Percentiles rank a stretch among this genome's conserved stretches.
phyloP scores from a whole-genome alignment of 2,797 vertebrate genomes.

The Lepilemur ruficaudatus region DNA sequence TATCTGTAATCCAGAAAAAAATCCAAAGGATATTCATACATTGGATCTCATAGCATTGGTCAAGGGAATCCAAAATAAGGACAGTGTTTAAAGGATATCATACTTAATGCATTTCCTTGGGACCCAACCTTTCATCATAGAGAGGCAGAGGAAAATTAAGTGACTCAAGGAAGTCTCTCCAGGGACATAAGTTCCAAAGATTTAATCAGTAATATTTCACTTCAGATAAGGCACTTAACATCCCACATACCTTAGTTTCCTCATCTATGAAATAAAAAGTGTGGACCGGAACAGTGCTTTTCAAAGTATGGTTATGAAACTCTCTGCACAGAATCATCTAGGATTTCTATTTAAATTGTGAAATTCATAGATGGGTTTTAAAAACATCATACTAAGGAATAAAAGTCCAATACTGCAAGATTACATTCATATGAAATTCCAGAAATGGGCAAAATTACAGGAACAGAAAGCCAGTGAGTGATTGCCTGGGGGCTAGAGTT shows the following conservation, averaged over 20 bases:
- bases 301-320: neutral
- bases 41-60: neutral
- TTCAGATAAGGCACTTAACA: neutral
- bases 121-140: neutral
- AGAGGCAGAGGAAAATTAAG: neutral
- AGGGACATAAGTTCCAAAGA: neutral
- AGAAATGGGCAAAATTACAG: constrained; percentile 14
- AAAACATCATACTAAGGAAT: neutral
- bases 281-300: neutral
- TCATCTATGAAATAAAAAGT: neutral
- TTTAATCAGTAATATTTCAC: neutral
- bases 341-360: neutral
- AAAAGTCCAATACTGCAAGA: neutral
- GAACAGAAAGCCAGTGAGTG: neutral
- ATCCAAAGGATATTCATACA: neutral
- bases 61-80: constrained; percentile 30
- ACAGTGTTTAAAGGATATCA: neutral
- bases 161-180: neutral
- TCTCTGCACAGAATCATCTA: neutral
- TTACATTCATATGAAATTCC: neutral
- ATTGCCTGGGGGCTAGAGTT: no score
- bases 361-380: neutral
- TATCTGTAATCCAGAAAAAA: neutral
- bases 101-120: neutral
- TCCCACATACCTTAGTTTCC: neutral